Base-by-base conservation (phyloP, 2,888 invertebrate genomes). In the Ceramica pisi region DNA sequence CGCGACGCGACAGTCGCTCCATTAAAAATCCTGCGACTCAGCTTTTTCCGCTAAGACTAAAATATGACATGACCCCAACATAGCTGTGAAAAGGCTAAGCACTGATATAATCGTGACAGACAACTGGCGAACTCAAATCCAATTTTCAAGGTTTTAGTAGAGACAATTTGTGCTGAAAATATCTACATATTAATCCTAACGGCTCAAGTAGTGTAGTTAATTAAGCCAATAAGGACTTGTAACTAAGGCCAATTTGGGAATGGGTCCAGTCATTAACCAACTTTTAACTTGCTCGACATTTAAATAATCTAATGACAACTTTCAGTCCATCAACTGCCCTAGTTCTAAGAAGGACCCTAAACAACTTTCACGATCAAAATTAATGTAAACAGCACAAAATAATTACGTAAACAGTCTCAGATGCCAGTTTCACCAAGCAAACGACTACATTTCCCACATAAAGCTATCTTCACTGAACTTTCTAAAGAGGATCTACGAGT, bases 401-500 rank as follows among this genome's bases (percentile, higher is more conserved):
- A 63, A 74, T 80, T 50, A 64, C 16, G 16, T 80, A 21, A 55
- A 59, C 31, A 60, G 41, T 80, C 21, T 59, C 9, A 53, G 51
- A 53, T 41, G 50, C 10, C 31, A 57, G 38, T 62, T 53, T 21
- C 19, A 59, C 38, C 10, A 51, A 60, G 41, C 46, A 82, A 66
- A 78, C 53, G 46, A 69, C 41, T 46, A 16, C 10, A 78, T 72
- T 59, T 72, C 64, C 44, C 62, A 67, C 57, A 71, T 68, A 67
- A 78, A 67, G 61, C 67, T 56, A 66, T 72, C 79, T 65, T 55
- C 38, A 35, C 26, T 61, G 53, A 65, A 61, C 62, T 80, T 83
- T 63, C 80, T 21, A 73, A 78, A 82, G 80, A 67, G 67, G 63
- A 80, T 68, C 60, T 68, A 67, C 60, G 50, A 69, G 67, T 70